phyloP scores from a whole-genome alignment of 1,140 invertebrate genomes.

The Chironomus tepperi region DNA sequence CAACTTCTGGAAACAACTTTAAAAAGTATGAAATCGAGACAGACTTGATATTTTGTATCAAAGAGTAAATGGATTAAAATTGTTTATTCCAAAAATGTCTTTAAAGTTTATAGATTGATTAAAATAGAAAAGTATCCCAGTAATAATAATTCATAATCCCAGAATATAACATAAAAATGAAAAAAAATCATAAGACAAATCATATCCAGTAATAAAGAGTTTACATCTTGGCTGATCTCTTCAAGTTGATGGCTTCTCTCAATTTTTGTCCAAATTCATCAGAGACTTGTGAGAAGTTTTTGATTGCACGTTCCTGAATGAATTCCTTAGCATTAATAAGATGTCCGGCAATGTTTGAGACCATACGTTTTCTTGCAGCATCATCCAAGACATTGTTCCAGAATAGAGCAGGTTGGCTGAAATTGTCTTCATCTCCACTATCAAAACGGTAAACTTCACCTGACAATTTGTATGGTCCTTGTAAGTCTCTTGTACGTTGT shows the following conservation, averaged over 20 bases:
- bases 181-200: background rate
- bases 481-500: constrained; percentile 45
- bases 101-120: no score
- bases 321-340: constrained; percentile 72
- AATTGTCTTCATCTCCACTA: constrained; percentile 83
- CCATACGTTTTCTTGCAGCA: constrained; percentile 59
- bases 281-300: constrained; percentile 62
- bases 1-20: no score
- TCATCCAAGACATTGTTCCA: constrained; percentile 71
- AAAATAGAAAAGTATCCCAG: no score
- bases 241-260: constrained; percentile 49
- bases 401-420: constrained; percentile 70
- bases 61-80: no score
- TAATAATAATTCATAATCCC: no score
- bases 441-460: constrained; percentile 68
- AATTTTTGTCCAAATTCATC: constrained; percentile 56
- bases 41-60: no score
- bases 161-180: background rate
- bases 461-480: constrained; percentile 44
- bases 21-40: no score
- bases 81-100: no score
- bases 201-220: background rate
- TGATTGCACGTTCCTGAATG: constrained; percentile 72
- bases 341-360: constrained; percentile 72
- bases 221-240: constrained; percentile 50